Evolutionary conservation across 2,113 vertebrate genomes (phyloP), one percentile per base, ranked within the genome.

Genomic region (Mobula birostris): DNA sequence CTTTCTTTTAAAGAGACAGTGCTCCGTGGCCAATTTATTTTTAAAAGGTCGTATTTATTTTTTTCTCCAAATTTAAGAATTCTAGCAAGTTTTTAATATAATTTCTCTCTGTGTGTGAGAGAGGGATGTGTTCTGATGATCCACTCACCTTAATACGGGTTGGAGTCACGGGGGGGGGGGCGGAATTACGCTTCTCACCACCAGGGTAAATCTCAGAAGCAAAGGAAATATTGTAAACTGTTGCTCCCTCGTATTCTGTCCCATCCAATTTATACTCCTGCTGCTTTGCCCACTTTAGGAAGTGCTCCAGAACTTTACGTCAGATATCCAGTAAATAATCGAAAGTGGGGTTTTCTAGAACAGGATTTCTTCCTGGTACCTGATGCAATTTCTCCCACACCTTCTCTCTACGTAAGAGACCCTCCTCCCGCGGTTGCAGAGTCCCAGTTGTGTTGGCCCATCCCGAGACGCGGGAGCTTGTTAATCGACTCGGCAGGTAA

Each of bases 341-440:
- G 24, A 63, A 74, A 24, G 17, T 29, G 68, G 68, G 90, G 6
- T 6, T 93, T 56, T 76, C 29, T 2, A 0, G 1, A 2, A 12
- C 66, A 74, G 27, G 9, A 7, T 32, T 91, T 68, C 66, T 92
- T 92, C 90, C 90, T 36, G 90, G 17, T 72, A 72, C 8, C 68
- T 11, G 19, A 92, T 92, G 90, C 90, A 92, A 92, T 72, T 92
- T 12, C 7, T 8, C 66, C 63, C 88, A 32, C 88, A 70, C 87
- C 87, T 21, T 88, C 8, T 63, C 27, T 7, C 61, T 15, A 90
- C 87, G 87, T n/a, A 83, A 83, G 8, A 17, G 48, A 85, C 63
- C 61, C 63, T 36, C 32, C 66, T 58, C 56, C 24, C 48, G 19
- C 1, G 8, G 56, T 1, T 11, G 14, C 1, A 36, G 77, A 36